A percentile compares a stretch with the other conserved stretches of the same genome.
Conservation (phyloP, 2,888 invertebrate genomes). For the Hylaea fasciaria region DNA sequence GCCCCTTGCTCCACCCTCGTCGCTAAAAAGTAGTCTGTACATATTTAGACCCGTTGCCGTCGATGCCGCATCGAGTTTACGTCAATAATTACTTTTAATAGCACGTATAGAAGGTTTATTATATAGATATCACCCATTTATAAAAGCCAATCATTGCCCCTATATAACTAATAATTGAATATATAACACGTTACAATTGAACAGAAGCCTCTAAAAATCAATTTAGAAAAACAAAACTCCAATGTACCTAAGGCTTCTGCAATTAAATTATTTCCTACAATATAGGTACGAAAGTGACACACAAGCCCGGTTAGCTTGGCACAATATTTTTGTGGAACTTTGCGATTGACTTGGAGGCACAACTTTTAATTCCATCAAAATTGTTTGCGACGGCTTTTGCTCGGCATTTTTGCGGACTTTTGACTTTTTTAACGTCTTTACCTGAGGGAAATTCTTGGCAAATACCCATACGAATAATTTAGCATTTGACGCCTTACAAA, state of each 20-base stretch:
- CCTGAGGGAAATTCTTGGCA: slow-evolving; percentile 1
- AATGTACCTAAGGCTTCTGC: slow-evolving; percentile 19
- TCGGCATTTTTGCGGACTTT: slow-evolving; percentile 21
- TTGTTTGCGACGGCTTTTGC: slow-evolving; percentile 19
- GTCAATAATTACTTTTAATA: slow-evolving; percentile 41
- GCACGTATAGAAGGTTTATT: too few species aligned
- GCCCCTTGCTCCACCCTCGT: slow-evolving; percentile 15
- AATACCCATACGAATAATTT: not conserved
- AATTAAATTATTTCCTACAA: slow-evolving; percentile 2
- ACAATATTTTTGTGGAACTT: slow-evolving; percentile 20
- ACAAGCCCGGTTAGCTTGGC: slow-evolving; percentile 6
- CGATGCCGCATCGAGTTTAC: slow-evolving; percentile 50
- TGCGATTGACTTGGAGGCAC: slow-evolving; percentile 15
- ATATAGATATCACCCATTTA: too few species aligned
- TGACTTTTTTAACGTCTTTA: slow-evolving; percentile 23
- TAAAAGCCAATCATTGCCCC: too few species aligned
- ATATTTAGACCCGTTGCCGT: slow-evolving; percentile 44
- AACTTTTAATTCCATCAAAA: slow-evolving; percentile 28
- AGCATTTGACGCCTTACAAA: not conserved
- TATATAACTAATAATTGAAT: too few species aligned
- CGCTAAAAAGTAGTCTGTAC: slow-evolving; percentile 27
- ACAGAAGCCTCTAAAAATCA: slow-evolving; percentile 25
- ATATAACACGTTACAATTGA: slow-evolving; percentile 7
- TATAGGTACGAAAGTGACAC: slow-evolving; percentile 8
- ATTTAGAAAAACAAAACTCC: slow-evolving; percentile 19